Evolutionary conservation across 1,140 invertebrate species (phyloP).

Genomic region (Pseudobourletiella spinata): DNA sequence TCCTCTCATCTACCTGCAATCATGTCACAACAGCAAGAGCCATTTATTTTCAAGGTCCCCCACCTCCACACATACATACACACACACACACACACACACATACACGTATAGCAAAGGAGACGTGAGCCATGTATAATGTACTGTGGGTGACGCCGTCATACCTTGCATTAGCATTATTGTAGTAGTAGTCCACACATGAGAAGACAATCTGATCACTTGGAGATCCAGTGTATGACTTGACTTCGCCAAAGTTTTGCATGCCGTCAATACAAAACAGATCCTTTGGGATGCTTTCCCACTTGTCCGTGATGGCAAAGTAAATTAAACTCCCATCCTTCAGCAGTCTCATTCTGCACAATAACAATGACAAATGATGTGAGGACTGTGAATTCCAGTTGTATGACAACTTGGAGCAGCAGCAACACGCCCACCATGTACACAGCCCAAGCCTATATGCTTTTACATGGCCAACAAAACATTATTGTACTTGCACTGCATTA

Average conservation of each 20-base stretch:
- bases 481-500: too few relatives aligned
- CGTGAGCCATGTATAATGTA: too few relatives aligned
- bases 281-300: neutral
- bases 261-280: conserved; percentile 6
- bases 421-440: too few relatives aligned
- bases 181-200: neutral
- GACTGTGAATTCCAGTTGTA: too few relatives aligned
- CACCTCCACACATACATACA: too few relatives aligned
- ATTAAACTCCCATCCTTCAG: conserved; percentile 3
- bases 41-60: too few relatives aligned
- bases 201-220: neutral
- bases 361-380: too few relatives aligned
- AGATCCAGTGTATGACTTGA: neutral
- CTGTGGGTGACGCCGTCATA: too few relatives aligned
- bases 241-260: conserved; percentile 5
- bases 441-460: too few relatives aligned
- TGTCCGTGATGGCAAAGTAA: neutral
- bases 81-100: neutral
- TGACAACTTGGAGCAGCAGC: too few relatives aligned
- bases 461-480: too few relatives aligned
- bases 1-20: neutral
- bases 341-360: neutral
- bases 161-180: neutral
- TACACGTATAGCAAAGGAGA: neutral
- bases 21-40: too few relatives aligned